Conservation (phyloP, 2,888 invertebrate genomes). For the Cloeon dipterum region DNA sequence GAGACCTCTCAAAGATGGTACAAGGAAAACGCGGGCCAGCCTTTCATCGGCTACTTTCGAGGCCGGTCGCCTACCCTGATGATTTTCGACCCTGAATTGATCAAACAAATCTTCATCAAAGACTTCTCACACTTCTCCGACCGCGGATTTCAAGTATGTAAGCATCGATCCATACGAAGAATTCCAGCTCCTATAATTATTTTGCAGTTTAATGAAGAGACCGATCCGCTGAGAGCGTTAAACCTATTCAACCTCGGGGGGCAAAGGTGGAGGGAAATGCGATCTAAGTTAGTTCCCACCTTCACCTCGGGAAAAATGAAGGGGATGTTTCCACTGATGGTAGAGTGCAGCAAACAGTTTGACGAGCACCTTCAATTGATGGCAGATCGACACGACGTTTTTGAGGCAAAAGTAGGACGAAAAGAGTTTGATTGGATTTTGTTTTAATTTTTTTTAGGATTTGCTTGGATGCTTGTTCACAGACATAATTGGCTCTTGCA, state of each 20-base stretch:
- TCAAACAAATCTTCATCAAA: conserved; percentile 8
- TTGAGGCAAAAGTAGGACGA: background rate
- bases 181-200: background rate
- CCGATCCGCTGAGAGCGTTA: conserved; percentile 7
- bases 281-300: conserved; percentile 13
- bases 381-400: background rate
- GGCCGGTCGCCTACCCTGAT: conserved; percentile 7
- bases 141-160: background rate
- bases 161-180: too few relatives aligned
- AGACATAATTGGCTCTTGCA: conserved; percentile 34
- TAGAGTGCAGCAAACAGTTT: conserved; percentile 8
- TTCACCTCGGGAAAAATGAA: conserved; percentile 16
- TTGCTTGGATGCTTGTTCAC: conserved; percentile 32
- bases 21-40: conserved; percentile 2
- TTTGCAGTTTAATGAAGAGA: background rate
- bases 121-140: conserved; percentile 7
- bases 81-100: conserved; percentile 7
- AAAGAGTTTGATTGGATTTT: background rate
- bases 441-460: conserved; percentile 20
- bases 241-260: conserved; percentile 8
- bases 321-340: conserved; percentile 11
- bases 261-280: conserved; percentile 14
- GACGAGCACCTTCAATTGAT: too few relatives aligned
- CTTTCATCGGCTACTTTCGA: conserved; percentile 6
- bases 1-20: conserved; percentile 5